Evolutionary conservation across 2,113 vertebrate genomes (phyloP).

Genomic region (Melanocharis versteri): DNA sequence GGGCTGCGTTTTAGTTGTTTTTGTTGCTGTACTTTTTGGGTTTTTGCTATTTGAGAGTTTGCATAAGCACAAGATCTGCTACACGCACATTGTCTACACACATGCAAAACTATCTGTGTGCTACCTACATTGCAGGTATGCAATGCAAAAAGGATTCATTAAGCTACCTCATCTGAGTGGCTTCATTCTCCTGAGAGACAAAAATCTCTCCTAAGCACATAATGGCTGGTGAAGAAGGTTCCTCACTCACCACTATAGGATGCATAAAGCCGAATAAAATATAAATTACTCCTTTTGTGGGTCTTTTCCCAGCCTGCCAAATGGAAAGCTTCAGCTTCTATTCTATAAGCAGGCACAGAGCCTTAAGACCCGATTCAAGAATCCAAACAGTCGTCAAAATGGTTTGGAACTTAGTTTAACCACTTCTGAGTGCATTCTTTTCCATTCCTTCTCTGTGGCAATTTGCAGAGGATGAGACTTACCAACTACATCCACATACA

Average conservation of each 20-base stretch:
- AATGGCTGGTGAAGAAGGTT: not conserved
- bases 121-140: not conserved
- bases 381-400: not conserved
- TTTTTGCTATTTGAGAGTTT: not conserved
- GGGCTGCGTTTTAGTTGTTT: not conserved
- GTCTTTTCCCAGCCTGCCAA: not conserved
- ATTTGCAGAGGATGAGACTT: not conserved
- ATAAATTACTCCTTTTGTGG: not conserved
- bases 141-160: not conserved
- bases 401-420: not conserved
- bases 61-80: not conserved
- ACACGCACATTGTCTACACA: not conserved
- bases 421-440: not conserved
- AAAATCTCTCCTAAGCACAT: not conserved
- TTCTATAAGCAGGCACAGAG: not conserved
- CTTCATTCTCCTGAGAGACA: not conserved
- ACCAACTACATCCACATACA: not conserved
- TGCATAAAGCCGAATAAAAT: not conserved
- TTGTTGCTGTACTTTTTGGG: not conserved
- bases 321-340: not conserved
- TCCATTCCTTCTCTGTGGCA: not conserved
- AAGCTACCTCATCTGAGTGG: not conserved
- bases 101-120: not conserved
- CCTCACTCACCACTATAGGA: not conserved
- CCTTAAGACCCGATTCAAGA: not conserved